Conservation (phyloP, 2,888 invertebrate species). For the Pristionchus exspectatus region DNA sequence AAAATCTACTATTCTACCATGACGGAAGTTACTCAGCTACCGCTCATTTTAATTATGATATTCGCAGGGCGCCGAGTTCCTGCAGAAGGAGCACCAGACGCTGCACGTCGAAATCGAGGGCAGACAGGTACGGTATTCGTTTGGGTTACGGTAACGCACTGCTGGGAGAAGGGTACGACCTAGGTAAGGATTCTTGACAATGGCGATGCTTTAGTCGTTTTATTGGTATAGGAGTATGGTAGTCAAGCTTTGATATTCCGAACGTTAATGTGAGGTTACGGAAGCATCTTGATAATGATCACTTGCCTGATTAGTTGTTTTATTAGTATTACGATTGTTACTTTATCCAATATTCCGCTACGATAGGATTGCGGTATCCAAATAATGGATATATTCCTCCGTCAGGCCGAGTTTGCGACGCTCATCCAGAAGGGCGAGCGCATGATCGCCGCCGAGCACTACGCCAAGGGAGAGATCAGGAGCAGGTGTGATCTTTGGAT, state of each 20-base stretch:
- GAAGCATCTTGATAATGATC: no score
- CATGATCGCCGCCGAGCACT: conserved; percentile 91
- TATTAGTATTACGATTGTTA: no score
- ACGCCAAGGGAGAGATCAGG: conserved; percentile 83
- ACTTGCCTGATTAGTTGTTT: no score
- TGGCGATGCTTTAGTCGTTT: no score
- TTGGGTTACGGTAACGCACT: no score
- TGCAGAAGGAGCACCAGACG: conserved; percentile 89
- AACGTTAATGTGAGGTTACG: no score
- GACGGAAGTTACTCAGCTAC: no score
- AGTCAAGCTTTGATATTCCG: background rate
- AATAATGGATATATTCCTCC: background rate
- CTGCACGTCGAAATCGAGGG: conserved; percentile 91
- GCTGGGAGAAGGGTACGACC: no score
- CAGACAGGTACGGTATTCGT: conserved; percentile 81
- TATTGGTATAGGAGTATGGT: background rate
- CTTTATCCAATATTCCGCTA: no score
- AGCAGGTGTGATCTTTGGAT: conserved; percentile 58
- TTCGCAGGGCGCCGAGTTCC: conserved; percentile 72
- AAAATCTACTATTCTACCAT: no score
- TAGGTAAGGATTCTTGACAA: no score
- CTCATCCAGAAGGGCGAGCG: conserved; percentile 88
- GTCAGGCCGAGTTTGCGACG: conserved; percentile 86
- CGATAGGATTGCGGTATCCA: no score
- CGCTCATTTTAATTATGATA: background rate